phyloP scores from a whole-genome alignment of 2,113 vertebrate species.

The Corythornis madagascariensis region DNA sequence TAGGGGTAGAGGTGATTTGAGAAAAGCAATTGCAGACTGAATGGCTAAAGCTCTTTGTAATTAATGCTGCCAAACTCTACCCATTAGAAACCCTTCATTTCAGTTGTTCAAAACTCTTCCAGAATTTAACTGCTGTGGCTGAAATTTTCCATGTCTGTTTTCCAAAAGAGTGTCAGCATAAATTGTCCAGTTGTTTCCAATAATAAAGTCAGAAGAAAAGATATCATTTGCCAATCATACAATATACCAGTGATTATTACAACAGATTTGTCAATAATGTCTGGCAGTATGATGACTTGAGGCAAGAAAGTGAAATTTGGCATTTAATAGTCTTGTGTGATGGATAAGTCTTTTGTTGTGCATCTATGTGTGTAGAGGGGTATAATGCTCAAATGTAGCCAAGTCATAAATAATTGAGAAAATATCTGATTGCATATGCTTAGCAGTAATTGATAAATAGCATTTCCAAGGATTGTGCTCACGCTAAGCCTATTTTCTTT shows the following conservation, averaged over 20 bases:
- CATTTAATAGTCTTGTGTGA: background rate
- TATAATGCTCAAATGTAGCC: background rate
- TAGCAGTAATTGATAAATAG: background rate
- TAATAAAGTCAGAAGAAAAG: slow-evolving; percentile 50
- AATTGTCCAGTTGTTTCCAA: slow-evolving; percentile 57
- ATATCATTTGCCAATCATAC: slow-evolving; percentile 54
- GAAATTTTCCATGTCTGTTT: slow-evolving; percentile 36
- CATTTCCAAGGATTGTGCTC: background rate
- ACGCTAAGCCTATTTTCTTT: background rate
- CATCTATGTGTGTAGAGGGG: background rate
- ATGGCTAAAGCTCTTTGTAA: background rate
- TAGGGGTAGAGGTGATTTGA: background rate
- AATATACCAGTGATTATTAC: slow-evolving; percentile 41
- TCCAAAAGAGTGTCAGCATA: slow-evolving; percentile 38
- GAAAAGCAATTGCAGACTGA: background rate
- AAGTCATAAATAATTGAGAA: slow-evolving; percentile 47
- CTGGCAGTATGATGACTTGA: slow-evolving; percentile 23
- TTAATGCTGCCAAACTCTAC: slow-evolving; percentile 30
- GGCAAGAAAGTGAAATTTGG: slow-evolving; percentile 23
- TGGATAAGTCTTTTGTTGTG: background rate
- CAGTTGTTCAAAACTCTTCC: background rate
- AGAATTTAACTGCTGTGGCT: slow-evolving; percentile 36
- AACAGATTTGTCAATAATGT: slow-evolving; percentile 41
- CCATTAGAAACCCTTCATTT: slow-evolving; percentile 43
- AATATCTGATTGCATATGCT: background rate